phyloP scores from a whole-genome alignment of 1,140 invertebrate species.

The Drosophila bocqueti region DNA sequence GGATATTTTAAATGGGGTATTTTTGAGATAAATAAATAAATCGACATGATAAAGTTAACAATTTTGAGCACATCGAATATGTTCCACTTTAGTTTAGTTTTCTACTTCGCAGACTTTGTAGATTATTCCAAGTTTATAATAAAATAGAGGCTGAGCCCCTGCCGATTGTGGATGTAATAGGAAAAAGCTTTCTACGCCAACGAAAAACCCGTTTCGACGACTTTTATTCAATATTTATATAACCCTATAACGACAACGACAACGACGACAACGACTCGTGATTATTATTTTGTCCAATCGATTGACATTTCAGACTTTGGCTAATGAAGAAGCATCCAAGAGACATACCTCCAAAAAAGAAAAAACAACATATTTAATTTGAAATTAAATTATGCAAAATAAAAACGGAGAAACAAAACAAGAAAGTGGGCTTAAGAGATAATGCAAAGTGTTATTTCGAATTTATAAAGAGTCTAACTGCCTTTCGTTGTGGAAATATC shows the following conservation, averaged over 20 bases:
- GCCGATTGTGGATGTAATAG: background rate
- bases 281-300: slow-evolving; percentile 24
- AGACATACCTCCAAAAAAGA: background rate
- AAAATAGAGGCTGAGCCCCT: background rate
- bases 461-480: background rate
- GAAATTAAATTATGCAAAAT: slow-evolving; percentile 7
- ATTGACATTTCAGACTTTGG: slow-evolving; percentile 17
- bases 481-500: background rate
- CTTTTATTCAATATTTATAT: slow-evolving; percentile 33
- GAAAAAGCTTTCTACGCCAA: slow-evolving; percentile 26
- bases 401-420: slow-evolving; percentile 4
- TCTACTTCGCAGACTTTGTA: background rate
- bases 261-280: background rate
- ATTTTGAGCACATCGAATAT: background rate
- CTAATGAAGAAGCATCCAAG: slow-evolving; percentile 17
- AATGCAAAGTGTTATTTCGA: background rate
- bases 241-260: slow-evolving; percentile 2
- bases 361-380: slow-evolving; percentile 7
- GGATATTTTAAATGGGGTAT: background rate
- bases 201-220: slow-evolving; percentile 15
- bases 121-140: background rate
- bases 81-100: background rate
- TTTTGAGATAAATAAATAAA: background rate
- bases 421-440: slow-evolving; percentile 4
- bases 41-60: background rate